Percentiles rank a stretch among this genome's conserved stretches.
These are phyloP conservation scores for Amia ocellicauda DNA, from an alignment of 2,113 vertebrate species.

Conservation along the genomic window DNA sequence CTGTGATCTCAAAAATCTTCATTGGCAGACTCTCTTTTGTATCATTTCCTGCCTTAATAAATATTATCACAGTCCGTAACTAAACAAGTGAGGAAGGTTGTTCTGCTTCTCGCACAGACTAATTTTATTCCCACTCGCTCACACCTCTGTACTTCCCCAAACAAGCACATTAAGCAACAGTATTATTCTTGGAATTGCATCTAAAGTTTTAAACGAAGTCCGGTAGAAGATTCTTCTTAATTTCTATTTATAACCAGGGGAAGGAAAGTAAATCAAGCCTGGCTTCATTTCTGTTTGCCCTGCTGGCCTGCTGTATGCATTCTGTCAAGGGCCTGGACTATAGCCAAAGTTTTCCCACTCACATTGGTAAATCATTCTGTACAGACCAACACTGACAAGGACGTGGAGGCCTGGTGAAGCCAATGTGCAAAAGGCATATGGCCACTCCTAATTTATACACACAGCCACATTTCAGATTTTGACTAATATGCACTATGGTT, in stretches of 20 bases:
- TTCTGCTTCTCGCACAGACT: neutral
- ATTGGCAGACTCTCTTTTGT: neutral
- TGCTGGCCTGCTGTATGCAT: conserved; percentile 27
- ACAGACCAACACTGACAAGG: too few relatives aligned
- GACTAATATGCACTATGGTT: too few relatives aligned
- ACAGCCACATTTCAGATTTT: too few relatives aligned
- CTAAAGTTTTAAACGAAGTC: neutral
- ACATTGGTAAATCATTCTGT: neutral
- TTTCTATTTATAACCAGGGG: conserved; percentile 8
- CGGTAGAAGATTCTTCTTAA: too few relatives aligned
- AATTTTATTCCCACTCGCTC: neutral
- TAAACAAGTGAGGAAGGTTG: neutral
- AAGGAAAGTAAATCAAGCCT: conserved; percentile 28
- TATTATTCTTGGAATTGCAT: conserved; percentile 1
- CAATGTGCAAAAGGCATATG: too few relatives aligned
- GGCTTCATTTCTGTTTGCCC: too few relatives aligned
- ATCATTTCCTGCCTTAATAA: neutral
- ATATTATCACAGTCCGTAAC: too few relatives aligned
- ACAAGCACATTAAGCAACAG: neutral
- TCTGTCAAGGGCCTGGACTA: conserved; percentile 28
- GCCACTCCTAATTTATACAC: too few relatives aligned
- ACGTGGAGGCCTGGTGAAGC: too few relatives aligned
- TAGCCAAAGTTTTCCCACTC: conserved; percentile 24
- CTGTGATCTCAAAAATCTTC: neutral
- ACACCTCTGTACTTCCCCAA: neutral